phyloP scores from a whole-genome alignment of 2,888 invertebrate genomes.

The Cenopis cana region DNA sequence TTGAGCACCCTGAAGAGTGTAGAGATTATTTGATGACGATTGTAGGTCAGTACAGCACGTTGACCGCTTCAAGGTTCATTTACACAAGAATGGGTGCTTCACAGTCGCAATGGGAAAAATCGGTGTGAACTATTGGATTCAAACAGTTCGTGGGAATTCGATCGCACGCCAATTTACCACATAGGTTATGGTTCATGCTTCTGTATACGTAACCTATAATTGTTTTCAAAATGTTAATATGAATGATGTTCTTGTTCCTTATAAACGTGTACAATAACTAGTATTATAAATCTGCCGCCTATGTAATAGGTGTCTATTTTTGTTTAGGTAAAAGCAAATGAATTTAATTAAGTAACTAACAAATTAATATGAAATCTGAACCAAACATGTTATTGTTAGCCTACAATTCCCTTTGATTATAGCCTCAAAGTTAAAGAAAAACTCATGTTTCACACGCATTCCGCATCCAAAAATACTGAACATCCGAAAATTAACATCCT shows the following conservation, averaged over 20 bases:
- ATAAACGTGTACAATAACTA: too few relatives aligned
- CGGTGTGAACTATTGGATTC: conserved; percentile 19
- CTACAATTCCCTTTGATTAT: neutral
- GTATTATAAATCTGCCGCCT: too few relatives aligned
- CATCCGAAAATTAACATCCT: conserved; percentile 39
- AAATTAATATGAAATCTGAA: neutral
- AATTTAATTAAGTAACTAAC: neutral
- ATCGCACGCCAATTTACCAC: conserved; percentile 5
- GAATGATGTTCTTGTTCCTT: too few relatives aligned
- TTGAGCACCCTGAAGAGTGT: too few relatives aligned
- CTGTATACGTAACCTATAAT: neutral
- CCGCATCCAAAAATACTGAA: conserved; percentile 39
- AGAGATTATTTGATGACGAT: too few relatives aligned
- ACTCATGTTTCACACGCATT: conserved; percentile 6
- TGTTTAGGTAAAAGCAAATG: neutral
- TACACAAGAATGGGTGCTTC: conserved; percentile 21
- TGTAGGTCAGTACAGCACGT: conserved; percentile 34
- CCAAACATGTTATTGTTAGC: neutral
- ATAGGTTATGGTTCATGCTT: neutral
- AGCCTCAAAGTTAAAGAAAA: neutral
- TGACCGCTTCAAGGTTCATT: conserved; percentile 37
- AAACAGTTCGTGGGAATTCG: conserved; percentile 16
- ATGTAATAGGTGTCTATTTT: neutral
- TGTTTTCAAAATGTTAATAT: too few relatives aligned
- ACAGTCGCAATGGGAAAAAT: conserved; percentile 12